Base-by-base conservation (phyloP, 2,888 invertebrate genomes). In the Erebia palarica region DNA sequence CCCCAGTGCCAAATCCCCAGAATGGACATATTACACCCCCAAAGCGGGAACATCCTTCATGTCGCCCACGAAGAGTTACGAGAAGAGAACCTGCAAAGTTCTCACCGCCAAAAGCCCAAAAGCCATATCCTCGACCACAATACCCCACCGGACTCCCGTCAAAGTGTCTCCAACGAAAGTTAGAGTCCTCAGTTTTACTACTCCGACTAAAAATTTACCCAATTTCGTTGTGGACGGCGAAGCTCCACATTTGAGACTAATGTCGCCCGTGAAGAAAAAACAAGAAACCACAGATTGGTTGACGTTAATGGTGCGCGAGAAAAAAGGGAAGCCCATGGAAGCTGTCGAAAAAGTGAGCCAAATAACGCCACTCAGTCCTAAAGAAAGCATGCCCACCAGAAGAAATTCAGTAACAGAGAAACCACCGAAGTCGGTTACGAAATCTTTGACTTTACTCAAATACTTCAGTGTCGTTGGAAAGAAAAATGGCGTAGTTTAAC, bases 201-300 rank as follows among this genome's bases (percentile, higher is more conserved):
- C 96, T 1, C 96, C 96, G 0, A 96, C 96, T 0, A 92, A 94
- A 16, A 95, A 97, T 83, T 85, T 97, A 73, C 97, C 97, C 0
- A 96, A 97, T 88, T 97, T 94, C 79, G 96, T 96, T 0, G 77
- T 95, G 14, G 95, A 96, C 78, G 97, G 97, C 0, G 95, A 95
- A 53, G 97, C 97, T 0, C 97, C 97, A 0, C 97, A 97, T 84
- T 83, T 96, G 67, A 88, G 94, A 55, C 91, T 94, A 65, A 95
- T 95, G 93, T 96, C 97, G 0, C 96, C 97, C 0, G 94, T 94
- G 47, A 95, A 95, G 73, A 94, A 94, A 76, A 92, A 91, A 47
- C 95, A 94, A 74, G 94, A 95, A 65, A 94, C 95, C 75, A 92
- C 95, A 0, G 95, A 97, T 84, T 97, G 97, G 97, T 83, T 97